Percentiles rank a stretch among this genome's conserved stretches.
phyloP scores from a whole-genome alignment of 2,797 vertebrate species.

The Danio kyathit region DNA sequence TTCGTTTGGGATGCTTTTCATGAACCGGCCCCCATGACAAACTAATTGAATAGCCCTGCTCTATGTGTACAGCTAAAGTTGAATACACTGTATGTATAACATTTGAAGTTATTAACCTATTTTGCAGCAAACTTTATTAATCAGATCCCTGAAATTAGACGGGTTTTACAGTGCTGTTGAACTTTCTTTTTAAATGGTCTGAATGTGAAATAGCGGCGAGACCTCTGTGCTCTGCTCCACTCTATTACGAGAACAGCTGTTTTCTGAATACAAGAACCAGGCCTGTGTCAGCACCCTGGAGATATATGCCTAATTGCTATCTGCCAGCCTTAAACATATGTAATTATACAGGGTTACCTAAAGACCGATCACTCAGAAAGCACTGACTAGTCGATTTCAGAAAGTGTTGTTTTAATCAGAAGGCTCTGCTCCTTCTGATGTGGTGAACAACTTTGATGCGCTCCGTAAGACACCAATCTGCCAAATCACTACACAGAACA shows the following conservation, averaged over 20 bases:
- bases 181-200: background rate
- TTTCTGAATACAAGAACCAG: background rate
- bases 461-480: background rate
- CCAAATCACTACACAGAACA: background rate
- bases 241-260: background rate
- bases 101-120: too few species aligned
- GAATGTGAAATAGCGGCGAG: background rate
- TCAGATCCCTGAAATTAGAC: too few species aligned
- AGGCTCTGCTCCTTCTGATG: background rate
- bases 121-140: too few species aligned
- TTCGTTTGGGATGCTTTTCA: too few species aligned
- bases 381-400: background rate
- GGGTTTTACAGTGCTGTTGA: background rate
- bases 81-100: too few species aligned
- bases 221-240: background rate
- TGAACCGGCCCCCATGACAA: too few species aligned
- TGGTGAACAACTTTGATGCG: slow-evolving; percentile 1
- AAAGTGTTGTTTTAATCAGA: background rate
- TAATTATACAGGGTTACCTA: background rate
- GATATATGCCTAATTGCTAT: background rate
- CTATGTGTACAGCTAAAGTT: background rate
- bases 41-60: too few species aligned
- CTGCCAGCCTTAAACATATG: background rate
- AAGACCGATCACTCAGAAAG: slow-evolving; percentile 7
- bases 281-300: background rate